Percentiles rank a stretch among this genome's conserved stretches.
Conservation (phyloP, 1,140 invertebrate genomes). For the Orius insidiosus region DNA sequence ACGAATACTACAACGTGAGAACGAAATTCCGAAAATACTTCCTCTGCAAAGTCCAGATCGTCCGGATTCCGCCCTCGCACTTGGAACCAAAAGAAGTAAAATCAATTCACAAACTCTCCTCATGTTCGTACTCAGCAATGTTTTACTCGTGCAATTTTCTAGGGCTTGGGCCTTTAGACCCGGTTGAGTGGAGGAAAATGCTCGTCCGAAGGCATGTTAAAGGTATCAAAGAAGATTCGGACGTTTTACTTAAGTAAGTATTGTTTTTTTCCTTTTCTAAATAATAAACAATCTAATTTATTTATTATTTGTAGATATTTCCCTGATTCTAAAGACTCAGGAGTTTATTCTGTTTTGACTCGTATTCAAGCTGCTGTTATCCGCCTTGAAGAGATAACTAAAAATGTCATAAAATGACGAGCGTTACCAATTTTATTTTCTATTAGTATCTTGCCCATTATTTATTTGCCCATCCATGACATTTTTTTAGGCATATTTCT, state of each 20-base stretch:
- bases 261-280: too few relatives aligned
- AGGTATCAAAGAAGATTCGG: constrained; percentile 8
- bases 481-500: too few relatives aligned
- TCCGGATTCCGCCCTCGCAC: not conserved
- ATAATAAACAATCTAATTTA: too few relatives aligned
- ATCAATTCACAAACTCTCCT: too few relatives aligned
- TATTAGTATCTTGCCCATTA: too few relatives aligned
- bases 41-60: not conserved
- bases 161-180: constrained; percentile 2
- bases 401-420: not conserved
- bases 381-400: constrained; percentile 9
- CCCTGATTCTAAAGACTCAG: constrained; percentile 4
- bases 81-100: not conserved
- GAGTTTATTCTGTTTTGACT: constrained; percentile 7
- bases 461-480: too few relatives aligned
- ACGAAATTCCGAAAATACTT: not conserved
- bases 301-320: constrained; percentile 8
- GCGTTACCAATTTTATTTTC: too few relatives aligned
- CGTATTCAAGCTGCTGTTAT: constrained; percentile 8
- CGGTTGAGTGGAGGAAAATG: constrained; percentile 4
- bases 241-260: constrained; percentile 1
- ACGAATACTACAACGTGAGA: constrained; percentile 6
- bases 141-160: not conserved
- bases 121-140: too few relatives aligned
- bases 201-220: constrained; percentile 4